Evolutionary conservation across 2,113 vertebrate species (phyloP), one percentile per base, ranked within the genome.

Genomic region (Centropristis striata): DNA sequence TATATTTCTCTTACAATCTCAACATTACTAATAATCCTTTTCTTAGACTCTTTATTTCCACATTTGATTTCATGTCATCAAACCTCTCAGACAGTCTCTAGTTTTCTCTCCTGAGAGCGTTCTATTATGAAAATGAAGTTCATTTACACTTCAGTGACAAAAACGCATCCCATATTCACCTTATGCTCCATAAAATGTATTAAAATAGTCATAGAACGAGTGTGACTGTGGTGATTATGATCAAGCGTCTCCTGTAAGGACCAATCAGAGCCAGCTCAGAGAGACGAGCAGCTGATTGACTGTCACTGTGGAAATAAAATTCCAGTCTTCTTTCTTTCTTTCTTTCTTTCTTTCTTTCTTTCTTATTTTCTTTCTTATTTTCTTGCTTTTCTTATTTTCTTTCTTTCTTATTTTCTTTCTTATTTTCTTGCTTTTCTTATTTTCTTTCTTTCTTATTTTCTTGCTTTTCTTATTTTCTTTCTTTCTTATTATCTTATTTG

Each of bases 251-350:
- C 60, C 61, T 59, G 28, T 55, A 15, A 21, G 10, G 51, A 65
- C 37, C 57, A 4, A 27, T 41, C n/a, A n/a, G n/a, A n/a, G n/a
- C n/a, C n/a, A n/a, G n/a, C n/a, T n/a, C n/a, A n/a, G n/a, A n/a
- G n/a, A n/a, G n/a, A n/a, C n/a, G n/a, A n/a, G n/a, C n/a, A n/a
- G 1, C 61, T 78, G 71, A 72, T 85, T 66, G 76, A 59, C 63
- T 54, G 25, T 54, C 57, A 11, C 67, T 54, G 53, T 46, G 44
- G 20, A 66, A 69, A 66, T 76, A 37, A 58, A 69, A 21, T 25
- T 20, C n/a, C n/a, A n/a, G n/a, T n/a, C n/a, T n/a, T n/a, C n/a
- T n/a, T n/a, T n/a, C n/a, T n/a, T n/a, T n/a, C n/a, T n/a, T n/a
- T n/a, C n/a, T n/a, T n/a, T n/a, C n/a, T n/a, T n/a, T n/a, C n/a